These are phyloP conservation scores for Cylloceria caligata DNA, from an alignment of 2,888 invertebrate genomes.

Conservation along the genomic window DNA sequence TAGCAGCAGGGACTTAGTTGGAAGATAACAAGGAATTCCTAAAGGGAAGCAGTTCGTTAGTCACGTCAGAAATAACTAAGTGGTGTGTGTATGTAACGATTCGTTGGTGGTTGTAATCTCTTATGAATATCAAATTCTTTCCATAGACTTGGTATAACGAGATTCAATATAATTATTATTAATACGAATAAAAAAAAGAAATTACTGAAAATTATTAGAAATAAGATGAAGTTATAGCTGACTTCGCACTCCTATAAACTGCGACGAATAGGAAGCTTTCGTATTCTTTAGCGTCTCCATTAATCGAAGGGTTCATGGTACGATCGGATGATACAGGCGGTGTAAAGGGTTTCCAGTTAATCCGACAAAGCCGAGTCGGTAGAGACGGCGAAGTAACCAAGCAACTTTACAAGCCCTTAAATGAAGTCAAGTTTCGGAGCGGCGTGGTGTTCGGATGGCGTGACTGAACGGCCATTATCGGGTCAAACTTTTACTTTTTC, in stretches of 20 bases:
- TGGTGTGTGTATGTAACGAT: conserved; percentile 20
- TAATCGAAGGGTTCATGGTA: conserved; percentile 21
- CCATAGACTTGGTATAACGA: not conserved
- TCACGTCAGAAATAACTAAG: conserved; percentile 25
- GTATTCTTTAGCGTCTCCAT: conserved; percentile 36
- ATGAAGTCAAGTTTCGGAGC: conserved; percentile 45
- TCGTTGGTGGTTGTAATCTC: not conserved
- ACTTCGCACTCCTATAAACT: not conserved
- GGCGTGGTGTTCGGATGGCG: conserved; percentile 40
- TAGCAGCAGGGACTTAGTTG: conserved; percentile 5
- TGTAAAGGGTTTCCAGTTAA: conserved; percentile 59
- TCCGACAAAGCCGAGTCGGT: conserved; percentile 40
- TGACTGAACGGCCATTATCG: conserved; percentile 65
- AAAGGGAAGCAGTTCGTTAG: conserved; percentile 41
- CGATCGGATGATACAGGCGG: conserved; percentile 31
- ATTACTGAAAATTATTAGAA: not conserved
- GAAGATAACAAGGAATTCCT: conserved; percentile 8
- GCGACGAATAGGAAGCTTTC: not conserved
- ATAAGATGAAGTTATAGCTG: not conserved
- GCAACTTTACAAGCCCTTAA: conserved; percentile 42
- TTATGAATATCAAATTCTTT: not conserved
- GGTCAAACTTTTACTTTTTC: conserved; percentile 70
- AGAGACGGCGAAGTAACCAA: conserved; percentile 49
- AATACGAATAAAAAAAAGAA: not conserved
- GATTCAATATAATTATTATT: too few species aligned